Percentiles rank a stretch among this genome's conserved stretches.
These are phyloP conservation scores for Macrophya alboannulata DNA, from an alignment of 2,888 invertebrate genomes.

Conservation along the genomic window DNA sequence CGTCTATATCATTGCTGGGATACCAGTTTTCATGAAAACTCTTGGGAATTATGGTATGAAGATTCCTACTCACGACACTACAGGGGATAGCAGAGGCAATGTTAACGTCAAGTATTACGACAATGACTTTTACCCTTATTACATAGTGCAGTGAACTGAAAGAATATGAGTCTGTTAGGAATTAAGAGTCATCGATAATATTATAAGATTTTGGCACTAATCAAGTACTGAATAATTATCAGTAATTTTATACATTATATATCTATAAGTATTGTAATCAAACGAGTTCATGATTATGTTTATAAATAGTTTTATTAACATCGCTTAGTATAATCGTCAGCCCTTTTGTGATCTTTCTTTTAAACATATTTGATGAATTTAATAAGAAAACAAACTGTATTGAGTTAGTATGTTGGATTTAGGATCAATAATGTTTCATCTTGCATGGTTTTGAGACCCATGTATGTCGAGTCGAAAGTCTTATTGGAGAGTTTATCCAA, in stretches of 20 bases:
- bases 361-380: not conserved
- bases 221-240: not conserved
- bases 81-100: not conserved
- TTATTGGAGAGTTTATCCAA: not conserved
- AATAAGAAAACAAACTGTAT: not conserved
- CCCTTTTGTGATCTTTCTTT: not conserved
- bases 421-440: not conserved
- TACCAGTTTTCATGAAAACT: not conserved
- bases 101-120: conserved; percentile 40
- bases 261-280: not conserved
- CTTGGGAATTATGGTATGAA: not conserved
- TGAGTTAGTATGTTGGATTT: not conserved
- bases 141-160: not conserved
- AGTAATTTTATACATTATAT: not conserved
- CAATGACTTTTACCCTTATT: conserved; percentile 37
- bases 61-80: conserved; percentile 30
- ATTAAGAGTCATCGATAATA: not conserved
- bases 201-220: not conserved
- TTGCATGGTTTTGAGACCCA: not conserved
- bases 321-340: not conserved
- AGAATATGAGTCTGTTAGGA: not conserved
- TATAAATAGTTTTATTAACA: not conserved
- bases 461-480: not conserved
- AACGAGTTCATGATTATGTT: not conserved
- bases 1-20: conserved; percentile 17